Evolutionary conservation across 1,140 invertebrate genomes (phyloP).

Genomic region (Temnothorax curvispinosus): DNA sequence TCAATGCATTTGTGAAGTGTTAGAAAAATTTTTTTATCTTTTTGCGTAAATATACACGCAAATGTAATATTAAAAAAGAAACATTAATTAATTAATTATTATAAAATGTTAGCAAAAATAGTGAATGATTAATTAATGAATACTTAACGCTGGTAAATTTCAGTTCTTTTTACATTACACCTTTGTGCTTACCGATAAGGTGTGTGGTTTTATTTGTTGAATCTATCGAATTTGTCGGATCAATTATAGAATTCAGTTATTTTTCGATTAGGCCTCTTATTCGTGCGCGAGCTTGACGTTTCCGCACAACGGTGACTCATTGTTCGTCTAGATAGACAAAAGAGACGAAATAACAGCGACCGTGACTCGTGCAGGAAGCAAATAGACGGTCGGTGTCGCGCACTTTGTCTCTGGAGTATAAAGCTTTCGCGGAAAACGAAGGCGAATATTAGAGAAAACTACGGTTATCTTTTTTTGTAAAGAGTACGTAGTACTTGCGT

Average conservation of each 20-base stretch:
- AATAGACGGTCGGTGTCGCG: not conserved
- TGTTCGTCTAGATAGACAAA: constrained; percentile 41
- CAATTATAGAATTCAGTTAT: constrained; percentile 12
- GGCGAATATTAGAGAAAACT: not conserved
- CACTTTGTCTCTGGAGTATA: constrained; percentile 26
- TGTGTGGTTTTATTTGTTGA: not conserved
- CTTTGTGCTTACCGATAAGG: not conserved
- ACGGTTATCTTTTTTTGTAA: not conserved
- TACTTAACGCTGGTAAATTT: not conserved
- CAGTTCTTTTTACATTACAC: not conserved
- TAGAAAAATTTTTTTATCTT: not conserved
- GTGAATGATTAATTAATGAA: not conserved
- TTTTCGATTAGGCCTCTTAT: not conserved
- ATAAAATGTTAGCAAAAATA: not conserved
- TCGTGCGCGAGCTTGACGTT: not conserved
- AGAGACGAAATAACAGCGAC: constrained; percentile 38
- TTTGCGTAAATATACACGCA: not conserved
- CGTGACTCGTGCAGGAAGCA: constrained; percentile 9
- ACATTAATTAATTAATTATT: not conserved
- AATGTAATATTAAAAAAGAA: not conserved
- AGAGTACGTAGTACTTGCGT: not conserved
- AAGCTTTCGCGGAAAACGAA: not conserved
- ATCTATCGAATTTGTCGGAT: not conserved
- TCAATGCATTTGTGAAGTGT: not conserved
- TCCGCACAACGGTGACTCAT: constrained; percentile 45